phyloP scores from a whole-genome alignment of 2,113 vertebrate species.

The Ciconia stormi region DNA sequence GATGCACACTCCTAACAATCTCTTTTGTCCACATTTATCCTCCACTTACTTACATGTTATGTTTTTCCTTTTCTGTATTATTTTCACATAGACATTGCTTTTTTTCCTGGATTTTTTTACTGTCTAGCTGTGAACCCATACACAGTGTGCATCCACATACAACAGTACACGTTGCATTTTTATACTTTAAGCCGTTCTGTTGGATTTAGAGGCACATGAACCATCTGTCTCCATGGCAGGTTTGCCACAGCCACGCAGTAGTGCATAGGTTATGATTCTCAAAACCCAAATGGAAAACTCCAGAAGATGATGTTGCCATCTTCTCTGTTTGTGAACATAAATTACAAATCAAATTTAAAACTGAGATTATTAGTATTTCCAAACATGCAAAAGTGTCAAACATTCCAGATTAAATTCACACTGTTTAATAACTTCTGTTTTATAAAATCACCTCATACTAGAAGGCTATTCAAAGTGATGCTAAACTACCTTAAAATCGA shows the following conservation, averaged over 20 bases:
- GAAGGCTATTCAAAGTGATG: slow-evolving; percentile 38
- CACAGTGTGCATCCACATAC: neutral
- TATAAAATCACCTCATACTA: neutral
- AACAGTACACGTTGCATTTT: neutral
- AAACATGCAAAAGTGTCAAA: slow-evolving; percentile 28
- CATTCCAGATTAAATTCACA: slow-evolving; percentile 63
- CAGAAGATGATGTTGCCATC: neutral
- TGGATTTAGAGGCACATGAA: neutral
- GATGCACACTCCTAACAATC: neutral
- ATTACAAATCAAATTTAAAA: neutral
- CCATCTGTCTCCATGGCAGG: neutral
- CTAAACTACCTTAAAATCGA: slow-evolving; percentile 17
- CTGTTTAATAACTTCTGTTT: slow-evolving; percentile 33
- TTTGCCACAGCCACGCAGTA: neutral
- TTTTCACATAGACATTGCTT: neutral
- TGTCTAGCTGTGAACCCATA: neutral
- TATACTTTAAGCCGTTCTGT: neutral
- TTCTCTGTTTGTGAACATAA: neutral
- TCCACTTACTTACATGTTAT: neutral
- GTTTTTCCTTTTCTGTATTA: neutral
- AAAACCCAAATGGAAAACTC: neutral
- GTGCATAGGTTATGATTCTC: neutral
- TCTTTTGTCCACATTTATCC: neutral
- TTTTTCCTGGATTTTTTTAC: neutral
- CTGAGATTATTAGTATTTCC: neutral